Evolutionary conservation across 1,140 invertebrate genomes (phyloP).

Genomic region (Leguminivora glycinivorella): DNA sequence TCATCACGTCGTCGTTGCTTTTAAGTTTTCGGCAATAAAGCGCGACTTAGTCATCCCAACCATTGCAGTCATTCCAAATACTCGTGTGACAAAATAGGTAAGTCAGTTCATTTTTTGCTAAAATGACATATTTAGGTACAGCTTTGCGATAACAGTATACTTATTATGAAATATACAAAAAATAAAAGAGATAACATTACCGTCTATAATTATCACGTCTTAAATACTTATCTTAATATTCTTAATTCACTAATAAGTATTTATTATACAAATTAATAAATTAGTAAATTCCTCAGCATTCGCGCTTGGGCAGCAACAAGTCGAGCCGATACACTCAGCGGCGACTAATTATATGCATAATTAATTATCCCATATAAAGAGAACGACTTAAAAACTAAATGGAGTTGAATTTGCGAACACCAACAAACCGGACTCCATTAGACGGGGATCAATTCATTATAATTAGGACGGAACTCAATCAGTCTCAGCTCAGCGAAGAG

Average conservation of each 20-base stretch:
- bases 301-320: not conserved
- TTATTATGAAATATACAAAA: not conserved
- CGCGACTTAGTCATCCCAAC: no score
- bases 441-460: constrained; percentile 19
- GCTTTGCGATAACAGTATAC: no score
- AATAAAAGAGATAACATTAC: not conserved
- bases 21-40: no score
- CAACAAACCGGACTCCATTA: not conserved
- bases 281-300: not conserved
- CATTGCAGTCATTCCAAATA: no score
- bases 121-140: no score
- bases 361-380: constrained; percentile 16
- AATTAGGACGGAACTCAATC: constrained; percentile 9
- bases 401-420: not conserved
- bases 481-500: not conserved
- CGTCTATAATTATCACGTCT: not conserved
- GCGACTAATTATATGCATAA: constrained; percentile 13
- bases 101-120: no score
- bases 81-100: no score
- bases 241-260: not conserved
- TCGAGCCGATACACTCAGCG: not conserved
- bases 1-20: no score
- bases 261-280: not conserved
- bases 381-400: constrained; percentile 21
- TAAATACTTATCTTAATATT: not conserved